Percentiles rank a stretch among this genome's conserved stretches.
phyloP scores from a whole-genome alignment of 2,888 invertebrate genomes.

The Volucella zonaria region DNA sequence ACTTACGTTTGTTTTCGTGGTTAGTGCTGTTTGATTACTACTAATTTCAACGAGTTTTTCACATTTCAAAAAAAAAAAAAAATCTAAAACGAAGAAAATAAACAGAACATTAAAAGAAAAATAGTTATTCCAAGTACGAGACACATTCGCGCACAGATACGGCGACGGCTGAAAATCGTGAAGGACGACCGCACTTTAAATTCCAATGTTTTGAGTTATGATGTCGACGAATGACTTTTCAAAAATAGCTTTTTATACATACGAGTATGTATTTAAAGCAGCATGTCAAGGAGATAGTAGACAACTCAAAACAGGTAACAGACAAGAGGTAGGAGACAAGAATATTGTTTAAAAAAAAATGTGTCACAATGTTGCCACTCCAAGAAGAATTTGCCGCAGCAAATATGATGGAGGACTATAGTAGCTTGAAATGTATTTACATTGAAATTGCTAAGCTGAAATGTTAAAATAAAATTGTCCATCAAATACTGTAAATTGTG shows the following conservation, averaged over 20 bases:
- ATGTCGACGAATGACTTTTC: slow-evolving; percentile 31
- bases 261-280: not conserved
- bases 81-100: not conserved
- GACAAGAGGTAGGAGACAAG: no score
- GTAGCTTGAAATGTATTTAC: no score
- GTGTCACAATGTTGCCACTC: no score
- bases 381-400: no score
- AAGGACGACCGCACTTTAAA: slow-evolving; percentile 60
- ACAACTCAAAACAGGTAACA: no score
- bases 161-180: slow-evolving; percentile 6
- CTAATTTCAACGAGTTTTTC: slow-evolving; percentile 52
- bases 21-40: slow-evolving; percentile 29
- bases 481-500: no score
- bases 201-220: slow-evolving; percentile 57
- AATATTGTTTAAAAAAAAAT: no score
- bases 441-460: no score
- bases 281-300: slow-evolving; percentile 13
- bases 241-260: not conserved
- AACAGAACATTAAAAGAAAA: slow-evolving; percentile 12
- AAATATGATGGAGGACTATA: no score
- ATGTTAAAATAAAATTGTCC: no score
- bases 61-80: not conserved
- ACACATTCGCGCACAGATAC: not conserved
- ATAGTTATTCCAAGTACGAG: slow-evolving; percentile 47
- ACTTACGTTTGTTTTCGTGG: slow-evolving; percentile 44